Conservation (phyloP, 2,797 vertebrate species). For the Parauchenoglanis ngamensis region DNA sequence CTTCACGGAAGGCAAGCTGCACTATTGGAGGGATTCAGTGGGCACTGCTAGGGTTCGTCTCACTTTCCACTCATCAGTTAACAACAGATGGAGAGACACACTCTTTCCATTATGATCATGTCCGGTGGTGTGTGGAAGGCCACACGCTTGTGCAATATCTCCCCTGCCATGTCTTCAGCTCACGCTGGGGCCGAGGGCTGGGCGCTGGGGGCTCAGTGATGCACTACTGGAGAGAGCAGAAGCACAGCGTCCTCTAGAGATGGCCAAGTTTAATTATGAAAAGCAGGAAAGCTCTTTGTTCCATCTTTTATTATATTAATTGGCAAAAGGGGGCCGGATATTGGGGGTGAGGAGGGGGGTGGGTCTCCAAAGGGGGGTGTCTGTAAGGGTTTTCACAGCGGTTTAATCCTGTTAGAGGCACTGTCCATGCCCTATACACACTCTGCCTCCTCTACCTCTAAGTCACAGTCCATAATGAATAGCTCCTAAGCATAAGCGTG, state of each 20-base stretch:
- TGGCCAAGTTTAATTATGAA: constrained; percentile 78
- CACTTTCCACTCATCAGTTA: constrained; percentile 62
- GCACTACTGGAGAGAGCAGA: constrained; percentile 62
- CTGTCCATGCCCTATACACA: constrained; percentile 35
- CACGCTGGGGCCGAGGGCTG: constrained; percentile 20
- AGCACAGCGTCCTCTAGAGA: constrained; percentile 74
- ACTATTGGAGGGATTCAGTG: constrained; percentile 69
- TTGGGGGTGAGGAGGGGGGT: constrained; percentile 56
- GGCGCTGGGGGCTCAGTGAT: constrained; percentile 57
- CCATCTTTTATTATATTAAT: constrained; percentile 82
- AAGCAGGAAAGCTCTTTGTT: constrained; percentile 78
- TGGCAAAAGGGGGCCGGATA: constrained; percentile 74
- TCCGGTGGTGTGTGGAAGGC: constrained; percentile 12
- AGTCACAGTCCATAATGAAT: constrained; percentile 69
- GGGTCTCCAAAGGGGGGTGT: constrained; percentile 42
- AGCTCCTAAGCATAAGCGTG: constrained; percentile 57
- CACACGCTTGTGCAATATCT: constrained; percentile 36
- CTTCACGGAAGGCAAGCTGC: neutral
- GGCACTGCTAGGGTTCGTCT: constrained; percentile 69
- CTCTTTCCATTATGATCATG: constrained; percentile 41
- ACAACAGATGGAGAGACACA: constrained; percentile 44
- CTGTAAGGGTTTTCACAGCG: constrained; percentile 66
- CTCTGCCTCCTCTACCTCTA: neutral
- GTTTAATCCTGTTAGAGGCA: constrained; percentile 77
- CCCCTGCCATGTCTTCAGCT: constrained; percentile 22